Conservation (phyloP, 2,113 vertebrate genomes). For the Orthochromis indermauri region DNA sequence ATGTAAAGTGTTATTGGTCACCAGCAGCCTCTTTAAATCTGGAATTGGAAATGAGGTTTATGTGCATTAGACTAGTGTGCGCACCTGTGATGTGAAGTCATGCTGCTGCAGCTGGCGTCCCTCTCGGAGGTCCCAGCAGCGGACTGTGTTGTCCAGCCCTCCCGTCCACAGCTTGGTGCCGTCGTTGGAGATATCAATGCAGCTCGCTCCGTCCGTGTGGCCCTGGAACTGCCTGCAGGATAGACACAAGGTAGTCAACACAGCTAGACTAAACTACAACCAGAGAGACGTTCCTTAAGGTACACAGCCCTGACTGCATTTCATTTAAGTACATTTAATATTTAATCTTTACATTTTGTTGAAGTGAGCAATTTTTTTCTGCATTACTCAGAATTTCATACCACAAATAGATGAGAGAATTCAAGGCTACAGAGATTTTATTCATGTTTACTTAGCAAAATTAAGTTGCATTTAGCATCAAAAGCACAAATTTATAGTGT, state of each 20-base stretch:
- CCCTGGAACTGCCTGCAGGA: constrained; percentile 73
- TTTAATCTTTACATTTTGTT: neutral
- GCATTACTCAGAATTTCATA: neutral
- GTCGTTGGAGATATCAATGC: constrained; percentile 77
- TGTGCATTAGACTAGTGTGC: neutral
- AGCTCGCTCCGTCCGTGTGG: constrained; percentile 77
- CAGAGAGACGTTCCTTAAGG: neutral
- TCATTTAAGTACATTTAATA: neutral
- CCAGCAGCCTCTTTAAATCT: neutral
- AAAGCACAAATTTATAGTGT: neutral
- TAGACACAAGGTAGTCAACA: neutral
- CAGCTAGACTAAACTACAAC: neutral
- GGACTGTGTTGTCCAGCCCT: constrained; percentile 75
- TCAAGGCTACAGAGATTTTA: neutral
- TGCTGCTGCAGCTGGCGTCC: constrained; percentile 75
- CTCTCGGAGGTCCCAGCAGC: constrained; percentile 75
- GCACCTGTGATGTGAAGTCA: constrained; percentile 74
- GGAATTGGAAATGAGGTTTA: neutral
- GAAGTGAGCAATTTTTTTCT: neutral
- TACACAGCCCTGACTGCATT: neutral
- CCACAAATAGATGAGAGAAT: neutral
- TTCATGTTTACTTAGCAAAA: neutral
- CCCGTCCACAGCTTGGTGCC: constrained; percentile 78
- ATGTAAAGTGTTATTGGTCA: neutral
- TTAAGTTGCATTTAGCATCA: neutral